Evolutionary conservation across 2,113 vertebrate genomes (phyloP), one percentile per base, ranked within the genome.

Genomic region (Coptodon bakossiorum): DNA sequence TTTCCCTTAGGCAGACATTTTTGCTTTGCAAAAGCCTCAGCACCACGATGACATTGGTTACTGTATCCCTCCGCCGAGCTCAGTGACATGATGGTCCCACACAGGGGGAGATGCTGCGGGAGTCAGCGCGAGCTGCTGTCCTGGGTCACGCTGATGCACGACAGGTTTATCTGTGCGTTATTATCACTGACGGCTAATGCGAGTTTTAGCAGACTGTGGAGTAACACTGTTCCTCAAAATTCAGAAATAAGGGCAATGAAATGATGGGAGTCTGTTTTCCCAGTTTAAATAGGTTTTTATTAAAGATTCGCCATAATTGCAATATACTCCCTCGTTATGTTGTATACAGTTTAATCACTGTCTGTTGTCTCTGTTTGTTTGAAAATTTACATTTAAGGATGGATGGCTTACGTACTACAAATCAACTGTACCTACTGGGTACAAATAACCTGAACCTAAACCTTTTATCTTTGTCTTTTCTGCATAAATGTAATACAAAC

Each of bases 1-100:
- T 97, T 97, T 97, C 97, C 97, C 98, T 98, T 97, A 98, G 97
- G 98, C 98, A 97, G 98, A 98, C 98, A 98, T 99, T 97, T 98
- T 98, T 96, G 97, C 97, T 97, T 95, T 94, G 96, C 94, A 91
- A 95, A 95, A 94, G 94, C 98, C 98, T 95, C 93, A 97, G 97
- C 97, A 98, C 98, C 91, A 93, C 97, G 96, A 96, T 97, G 97
- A 95, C 95, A 96, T 90, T 90, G 91, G 83, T 90, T 95, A 83
- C 84, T 89, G 97, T 97, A 98, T 98, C 97, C 97, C 96, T 99
- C 98, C 98, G 98, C 97, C 93, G 88, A 80, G 89, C 88, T 43
- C 76, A 52, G 92, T 24, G 91, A 94, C 90, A 91, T 80, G 89
- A 83, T 76, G 90, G 93, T 93, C 90, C 92, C 93, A 40, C 88